A percentile compares a stretch with the other conserved stretches of the same genome.
Conservation (phyloP, 2,113 vertebrate species). For the Aphelocoma coerulescens region DNA sequence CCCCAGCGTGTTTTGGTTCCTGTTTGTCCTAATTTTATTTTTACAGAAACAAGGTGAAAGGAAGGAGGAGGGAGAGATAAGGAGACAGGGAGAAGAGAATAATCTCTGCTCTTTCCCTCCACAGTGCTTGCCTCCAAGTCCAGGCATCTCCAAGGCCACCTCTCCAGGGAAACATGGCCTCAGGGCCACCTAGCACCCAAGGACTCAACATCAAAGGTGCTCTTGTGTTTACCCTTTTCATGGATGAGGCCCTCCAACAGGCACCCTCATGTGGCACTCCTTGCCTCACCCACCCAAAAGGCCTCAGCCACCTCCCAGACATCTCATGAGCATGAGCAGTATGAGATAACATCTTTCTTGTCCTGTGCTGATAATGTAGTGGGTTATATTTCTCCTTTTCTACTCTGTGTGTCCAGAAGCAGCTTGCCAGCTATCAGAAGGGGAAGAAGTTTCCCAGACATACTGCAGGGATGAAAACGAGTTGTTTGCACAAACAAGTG, state of each 20-base stretch:
- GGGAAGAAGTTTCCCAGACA: neutral
- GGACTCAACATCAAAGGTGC: neutral
- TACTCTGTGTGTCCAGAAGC: neutral
- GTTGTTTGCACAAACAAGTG: neutral
- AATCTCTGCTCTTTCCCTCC: neutral
- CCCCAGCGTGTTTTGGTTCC: neutral
- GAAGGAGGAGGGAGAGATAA: neutral
- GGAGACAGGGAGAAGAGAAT: neutral
- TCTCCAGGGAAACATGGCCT: neutral
- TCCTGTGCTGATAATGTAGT: neutral
- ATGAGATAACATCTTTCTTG: neutral
- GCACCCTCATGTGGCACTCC: neutral
- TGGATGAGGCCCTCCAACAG: fast-evolving
- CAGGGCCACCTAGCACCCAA: neutral
- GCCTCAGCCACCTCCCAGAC: neutral
- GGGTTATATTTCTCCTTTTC: neutral
- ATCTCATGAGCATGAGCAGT: neutral
- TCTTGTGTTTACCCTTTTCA: neutral
- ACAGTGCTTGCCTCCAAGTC: neutral
- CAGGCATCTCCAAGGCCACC: neutral
- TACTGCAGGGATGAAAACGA: neutral
- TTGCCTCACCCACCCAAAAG: neutral
- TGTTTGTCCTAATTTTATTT: neutral
- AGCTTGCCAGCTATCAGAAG: neutral
- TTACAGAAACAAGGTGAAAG: neutral